Base-by-base conservation (phyloP, 2,888 invertebrate species). In the Helobdella robusta region DNA sequence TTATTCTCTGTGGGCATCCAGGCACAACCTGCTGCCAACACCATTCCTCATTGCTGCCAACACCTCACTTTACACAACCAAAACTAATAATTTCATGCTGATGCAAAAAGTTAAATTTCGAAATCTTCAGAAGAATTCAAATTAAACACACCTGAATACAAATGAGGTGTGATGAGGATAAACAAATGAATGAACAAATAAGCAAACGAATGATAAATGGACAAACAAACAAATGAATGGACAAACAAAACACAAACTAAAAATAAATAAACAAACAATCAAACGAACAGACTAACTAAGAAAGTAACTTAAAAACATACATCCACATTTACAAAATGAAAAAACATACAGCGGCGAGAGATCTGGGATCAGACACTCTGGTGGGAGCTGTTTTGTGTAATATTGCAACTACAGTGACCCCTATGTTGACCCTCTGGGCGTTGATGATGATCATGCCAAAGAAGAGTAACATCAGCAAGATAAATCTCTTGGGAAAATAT, bases 351-450 rank as follows among this genome's bases (percentile, higher is more conserved):
- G 34, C 62, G 15, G 32, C 30, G 34, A 62, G 44, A 28, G 62
- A 32, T 20, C 50, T 50, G 30, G 48, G 25, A 3, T 70, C 70
- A 8, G 71, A 73, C 0, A 75, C 73, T 66, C 75, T 75, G 2
- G 64, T 66, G 50, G 71, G 69, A 0, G 74, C 69, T 5, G 44
- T 62, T 52, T 70, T 68, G 63, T 75, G 75, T 48, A 77, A 69
- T 25, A 77, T 74, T 59, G 74, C 74, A 5, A 77, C 73, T n/a
- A 74, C 75, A 0, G 75, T 75, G 2, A 77, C 73, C 2, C 74
- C 76, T 6, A 78, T 69, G 67, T 77, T 78, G 32, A 77, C 77
- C 60, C 78, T 68, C 76, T 75, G 75, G 23, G 75, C 72, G 65
- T 77, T 74, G 0, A 73, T 67, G 25, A 77, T 66, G 36, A 76